Percentiles rank a stretch among this genome's conserved stretches.
Evolutionary conservation across 2,888 invertebrate genomes (phyloP).

Genomic region (Cephus spinipes): DNA sequence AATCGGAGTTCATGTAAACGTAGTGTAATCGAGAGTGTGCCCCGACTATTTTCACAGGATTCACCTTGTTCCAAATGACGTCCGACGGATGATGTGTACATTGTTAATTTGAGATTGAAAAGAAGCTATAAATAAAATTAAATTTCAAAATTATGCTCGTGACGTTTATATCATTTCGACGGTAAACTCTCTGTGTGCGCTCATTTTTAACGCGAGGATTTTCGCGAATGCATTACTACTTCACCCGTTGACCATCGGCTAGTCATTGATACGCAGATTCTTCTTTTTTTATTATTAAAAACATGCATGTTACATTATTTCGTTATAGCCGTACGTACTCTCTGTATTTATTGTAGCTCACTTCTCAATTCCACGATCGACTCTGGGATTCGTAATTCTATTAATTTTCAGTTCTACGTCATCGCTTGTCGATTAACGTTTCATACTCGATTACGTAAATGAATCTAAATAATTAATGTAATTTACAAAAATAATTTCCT

Average conservation of each 20-base stretch:
- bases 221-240: neutral
- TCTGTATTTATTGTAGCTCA: neutral
- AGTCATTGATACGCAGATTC: neutral
- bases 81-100: constrained; percentile 1
- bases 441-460: neutral
- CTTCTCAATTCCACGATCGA: neutral
- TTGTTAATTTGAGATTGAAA: constrained; percentile 7
- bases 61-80: neutral
- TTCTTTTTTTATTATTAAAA: neutral
- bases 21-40: neutral
- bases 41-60: neutral
- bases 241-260: neutral
- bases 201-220: neutral
- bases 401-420: neutral
- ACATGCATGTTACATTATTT: neutral
- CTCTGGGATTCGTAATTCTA: neutral
- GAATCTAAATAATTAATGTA: neutral
- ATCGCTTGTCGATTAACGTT: neutral
- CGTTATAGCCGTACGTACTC: neutral
- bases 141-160: constrained; percentile 1
- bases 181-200: neutral
- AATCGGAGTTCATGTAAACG: neutral
- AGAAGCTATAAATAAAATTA: constrained; percentile 7
- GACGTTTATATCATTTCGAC: neutral
- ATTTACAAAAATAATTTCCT: neutral